Evolutionary conservation across 2,797 vertebrate species (phyloP), one percentile per base, ranked within the genome.

Genomic region (Lophotriccus pileatus): DNA sequence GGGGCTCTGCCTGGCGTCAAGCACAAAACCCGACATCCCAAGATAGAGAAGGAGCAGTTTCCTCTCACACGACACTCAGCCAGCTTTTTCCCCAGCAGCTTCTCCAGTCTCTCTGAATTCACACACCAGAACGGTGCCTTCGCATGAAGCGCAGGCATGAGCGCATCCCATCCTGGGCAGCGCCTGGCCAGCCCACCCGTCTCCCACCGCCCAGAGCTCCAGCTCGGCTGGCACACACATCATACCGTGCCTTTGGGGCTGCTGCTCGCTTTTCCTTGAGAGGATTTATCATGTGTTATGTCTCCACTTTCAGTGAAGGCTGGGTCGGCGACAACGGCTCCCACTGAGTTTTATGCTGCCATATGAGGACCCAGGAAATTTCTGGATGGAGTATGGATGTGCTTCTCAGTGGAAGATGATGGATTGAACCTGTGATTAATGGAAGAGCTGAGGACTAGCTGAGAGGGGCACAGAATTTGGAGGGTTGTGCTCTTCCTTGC

Each of bases 121-220:
- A 58, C 55, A 64, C 0, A 0, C 41, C 10, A 18, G 34, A 66
- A 62, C 0, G 0, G 24, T 69, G 53, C 12, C 27, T 68, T 88
- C 0, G 2, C 72, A 59, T 0, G 0, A 63, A 59, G 34, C 0
- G 0, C 22, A 25, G 0, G 0, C 1, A 2, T 27, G 13, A 46
- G 39, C 0, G 0, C 16, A 23, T 67, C 37, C 30, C 41, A 12
- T 73, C 24, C 46, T 0, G 2, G 60, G 14, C 47, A 49, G 44
- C 11, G 25, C 43, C 72, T 49, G 55, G 8, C 12, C 60, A 82
- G 7, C 50, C 34, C 50, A 27, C 58, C 74, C 39, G 7, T 72
- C 27, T 28, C 50, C 28, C 72, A 36, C 6, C 0, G 0, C 0
- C 12, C 14, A 11, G 63, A 66, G 63, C 82, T 76, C 44, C 44